Conservation (phyloP, 2,888 invertebrate species). For the Eupithecia dodoneata region DNA sequence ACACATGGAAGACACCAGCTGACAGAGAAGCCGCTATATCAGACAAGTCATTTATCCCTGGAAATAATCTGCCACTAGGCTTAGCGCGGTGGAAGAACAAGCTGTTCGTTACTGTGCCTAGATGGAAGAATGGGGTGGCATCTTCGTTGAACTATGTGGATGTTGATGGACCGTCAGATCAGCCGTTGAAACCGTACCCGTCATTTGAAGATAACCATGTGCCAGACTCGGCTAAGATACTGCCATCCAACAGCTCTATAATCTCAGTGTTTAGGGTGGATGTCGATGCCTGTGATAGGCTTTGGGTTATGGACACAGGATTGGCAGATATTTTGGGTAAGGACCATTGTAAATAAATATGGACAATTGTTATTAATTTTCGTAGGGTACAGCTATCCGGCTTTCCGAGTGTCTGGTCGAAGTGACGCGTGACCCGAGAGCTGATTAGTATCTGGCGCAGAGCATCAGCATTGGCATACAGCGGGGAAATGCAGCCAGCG, state of each 20-base stretch:
- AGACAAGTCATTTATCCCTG: slow-evolving; percentile 84
- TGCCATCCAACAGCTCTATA: slow-evolving; percentile 85
- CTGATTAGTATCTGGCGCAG: too few species aligned
- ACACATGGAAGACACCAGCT: slow-evolving; percentile 86
- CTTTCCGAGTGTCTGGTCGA: too few species aligned
- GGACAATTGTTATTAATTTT: not conserved
- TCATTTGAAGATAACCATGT: slow-evolving; percentile 91
- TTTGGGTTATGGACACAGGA: slow-evolving; percentile 93
- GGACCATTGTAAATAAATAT: slow-evolving; percentile 8
- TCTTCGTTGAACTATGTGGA: slow-evolving; percentile 88
- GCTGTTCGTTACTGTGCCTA: slow-evolving; percentile 88
- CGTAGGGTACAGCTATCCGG: too few species aligned
- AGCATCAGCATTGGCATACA: too few species aligned
- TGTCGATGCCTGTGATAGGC: slow-evolving; percentile 90
- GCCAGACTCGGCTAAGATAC: slow-evolving; percentile 74
- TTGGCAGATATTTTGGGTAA: slow-evolving; percentile 89
- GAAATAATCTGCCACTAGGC: slow-evolving; percentile 88
- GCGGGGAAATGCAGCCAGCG: too few species aligned
- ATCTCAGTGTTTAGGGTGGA: slow-evolving; percentile 89
- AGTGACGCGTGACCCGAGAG: too few species aligned
- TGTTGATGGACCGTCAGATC: slow-evolving; percentile 87
- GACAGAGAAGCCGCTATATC: slow-evolving; percentile 85
- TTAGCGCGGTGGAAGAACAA: slow-evolving; percentile 89
- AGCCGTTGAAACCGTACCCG: slow-evolving; percentile 89
- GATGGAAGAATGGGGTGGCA: slow-evolving; percentile 89